phyloP scores from a whole-genome alignment of 2,797 vertebrate species.

The Emydoidea blandingii region DNA sequence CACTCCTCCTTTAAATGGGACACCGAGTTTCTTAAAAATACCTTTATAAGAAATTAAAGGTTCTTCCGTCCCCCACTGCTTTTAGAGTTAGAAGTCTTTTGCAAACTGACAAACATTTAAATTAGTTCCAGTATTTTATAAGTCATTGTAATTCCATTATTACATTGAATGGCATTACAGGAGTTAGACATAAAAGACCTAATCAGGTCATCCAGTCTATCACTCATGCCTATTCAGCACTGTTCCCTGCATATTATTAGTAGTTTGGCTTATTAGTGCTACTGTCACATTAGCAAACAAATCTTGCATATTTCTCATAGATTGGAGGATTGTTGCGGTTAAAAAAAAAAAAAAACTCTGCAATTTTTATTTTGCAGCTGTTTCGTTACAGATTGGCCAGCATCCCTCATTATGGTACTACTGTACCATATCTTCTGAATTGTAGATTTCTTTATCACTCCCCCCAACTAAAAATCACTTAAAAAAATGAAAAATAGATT shows the following conservation, averaged over 20 bases:
- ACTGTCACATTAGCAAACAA: neutral
- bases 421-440: rapidly evolving
- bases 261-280: neutral
- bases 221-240: neutral
- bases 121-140: neutral
- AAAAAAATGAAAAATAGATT: slow-evolving; percentile 53
- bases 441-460: neutral
- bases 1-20: neutral
- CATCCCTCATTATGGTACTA: neutral
- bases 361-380: neutral
- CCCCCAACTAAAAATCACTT: neutral
- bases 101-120: neutral
- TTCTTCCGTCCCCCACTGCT: neutral
- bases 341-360: neutral
- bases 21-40: neutral
- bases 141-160: neutral
- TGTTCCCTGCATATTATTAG: neutral
- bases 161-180: neutral
- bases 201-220: neutral
- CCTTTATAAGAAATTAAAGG: neutral
- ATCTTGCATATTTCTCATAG: neutral
- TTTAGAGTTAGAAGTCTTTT: neutral
- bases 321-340: neutral
- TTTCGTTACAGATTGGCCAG: neutral
- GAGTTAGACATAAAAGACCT: neutral